Evolutionary conservation across 2,888 invertebrate species (phyloP).

Genomic region (Pollenia angustigena): DNA sequence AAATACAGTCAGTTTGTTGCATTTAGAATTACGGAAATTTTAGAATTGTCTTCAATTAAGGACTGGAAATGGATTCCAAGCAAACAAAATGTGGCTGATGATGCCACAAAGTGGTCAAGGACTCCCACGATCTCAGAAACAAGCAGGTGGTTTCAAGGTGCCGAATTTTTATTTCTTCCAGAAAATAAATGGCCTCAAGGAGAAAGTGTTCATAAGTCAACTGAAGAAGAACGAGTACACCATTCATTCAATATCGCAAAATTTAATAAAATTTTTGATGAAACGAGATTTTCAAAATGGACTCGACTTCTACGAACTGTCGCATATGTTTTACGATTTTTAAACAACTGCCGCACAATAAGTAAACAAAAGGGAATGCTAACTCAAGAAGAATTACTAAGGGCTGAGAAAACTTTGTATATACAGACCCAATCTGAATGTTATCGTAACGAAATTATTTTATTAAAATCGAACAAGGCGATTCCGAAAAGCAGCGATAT

Average conservation of each 20-base stretch:
- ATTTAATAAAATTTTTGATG: not conserved
- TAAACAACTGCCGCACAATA: constrained; percentile 44
- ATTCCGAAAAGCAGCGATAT: constrained; percentile 43
- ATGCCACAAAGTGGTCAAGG: not conserved
- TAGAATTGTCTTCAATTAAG: too few relatives aligned
- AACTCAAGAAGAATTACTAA: constrained; percentile 20
- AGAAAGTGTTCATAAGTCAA: not conserved
- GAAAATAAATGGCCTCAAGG: constrained; percentile 12
- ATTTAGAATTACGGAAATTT: not conserved
- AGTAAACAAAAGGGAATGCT: constrained; percentile 70
- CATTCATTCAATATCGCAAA: constrained; percentile 13
- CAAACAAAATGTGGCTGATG: not conserved
- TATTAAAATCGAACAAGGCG: too few relatives aligned
- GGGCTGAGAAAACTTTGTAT: constrained; percentile 46
- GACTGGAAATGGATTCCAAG: not conserved
- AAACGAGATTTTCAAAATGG: constrained; percentile 24
- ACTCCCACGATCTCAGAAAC: too few relatives aligned
- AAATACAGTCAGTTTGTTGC: constrained; percentile 8
- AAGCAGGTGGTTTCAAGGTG: too few relatives aligned
- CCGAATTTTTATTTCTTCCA: constrained; percentile 10
- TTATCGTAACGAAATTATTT: not conserved
- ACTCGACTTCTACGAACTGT: constrained; percentile 3
- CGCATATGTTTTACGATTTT: constrained; percentile 9
- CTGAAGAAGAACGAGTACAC: constrained; percentile 7
- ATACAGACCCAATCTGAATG: constrained; percentile 4